Conservation (phyloP, 2,113 vertebrate genomes). For the Pluvialis apricaria region DNA sequence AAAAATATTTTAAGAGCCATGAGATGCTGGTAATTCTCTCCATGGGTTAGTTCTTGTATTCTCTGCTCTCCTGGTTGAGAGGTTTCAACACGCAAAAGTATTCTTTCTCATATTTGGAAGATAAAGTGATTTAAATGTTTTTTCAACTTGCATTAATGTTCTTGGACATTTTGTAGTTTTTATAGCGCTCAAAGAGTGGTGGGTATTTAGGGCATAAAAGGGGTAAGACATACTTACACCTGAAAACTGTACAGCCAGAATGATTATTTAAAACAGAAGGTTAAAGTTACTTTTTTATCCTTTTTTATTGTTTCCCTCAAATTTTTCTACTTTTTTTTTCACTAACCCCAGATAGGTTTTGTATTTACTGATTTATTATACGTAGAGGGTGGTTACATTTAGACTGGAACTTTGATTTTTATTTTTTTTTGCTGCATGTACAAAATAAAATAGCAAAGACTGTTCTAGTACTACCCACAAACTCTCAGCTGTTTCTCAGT, state of each 20-base stretch:
- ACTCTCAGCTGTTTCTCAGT: background rate
- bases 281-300: background rate
- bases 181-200: background rate
- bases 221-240: background rate
- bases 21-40: background rate
- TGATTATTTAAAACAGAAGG: background rate
- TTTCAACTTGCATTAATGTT: background rate
- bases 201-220: background rate
- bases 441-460: background rate
- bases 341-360: background rate
- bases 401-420: background rate
- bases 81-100: background rate
- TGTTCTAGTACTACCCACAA: background rate
- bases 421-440: background rate
- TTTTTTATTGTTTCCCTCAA: background rate
- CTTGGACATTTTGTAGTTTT: background rate
- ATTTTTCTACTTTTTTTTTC: background rate
- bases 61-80: background rate
- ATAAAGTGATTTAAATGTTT: background rate
- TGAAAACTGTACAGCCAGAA: background rate
- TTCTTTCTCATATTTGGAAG: background rate
- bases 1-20: background rate
- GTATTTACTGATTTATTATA: background rate
- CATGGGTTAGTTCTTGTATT: background rate
- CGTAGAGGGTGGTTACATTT: background rate